Evolutionary conservation across 2,797 vertebrate genomes (phyloP).

Genomic region (Lagocephalus sceleratus): DNA sequence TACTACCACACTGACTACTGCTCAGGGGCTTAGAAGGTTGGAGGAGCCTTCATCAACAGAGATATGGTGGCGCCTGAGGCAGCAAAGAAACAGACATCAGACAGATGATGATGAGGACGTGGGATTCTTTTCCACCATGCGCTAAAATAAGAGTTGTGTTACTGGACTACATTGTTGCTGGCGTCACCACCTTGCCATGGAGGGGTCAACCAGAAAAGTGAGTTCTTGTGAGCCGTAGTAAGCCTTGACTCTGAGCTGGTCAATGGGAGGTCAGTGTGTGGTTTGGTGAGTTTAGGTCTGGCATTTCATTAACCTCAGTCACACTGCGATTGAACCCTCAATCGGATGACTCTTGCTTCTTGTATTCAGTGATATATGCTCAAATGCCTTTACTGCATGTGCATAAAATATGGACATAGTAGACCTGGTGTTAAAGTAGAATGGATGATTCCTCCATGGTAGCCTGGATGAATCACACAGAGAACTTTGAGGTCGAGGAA

Average conservation of each 20-base stretch:
- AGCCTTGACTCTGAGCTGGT: conserved; percentile 1
- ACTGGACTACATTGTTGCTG: conserved; percentile 27
- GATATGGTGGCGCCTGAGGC: conserved; percentile 41
- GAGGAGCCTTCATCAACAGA: conserved; percentile 27
- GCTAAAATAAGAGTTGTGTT: conserved; percentile 22
- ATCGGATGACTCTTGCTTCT: background rate
- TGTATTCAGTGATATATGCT: conserved; percentile 1
- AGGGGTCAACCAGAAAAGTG: conserved; percentile 68
- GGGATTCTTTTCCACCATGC: conserved; percentile 41
- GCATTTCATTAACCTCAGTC: conserved; percentile 20
- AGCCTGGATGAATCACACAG: too few relatives aligned
- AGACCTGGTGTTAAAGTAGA: too few relatives aligned
- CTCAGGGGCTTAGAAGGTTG: conserved; percentile 28
- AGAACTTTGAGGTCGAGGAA: too few relatives aligned
- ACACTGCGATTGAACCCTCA: background rate
- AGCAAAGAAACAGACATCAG: conserved; percentile 38
- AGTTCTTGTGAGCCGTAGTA: conserved; percentile 40
- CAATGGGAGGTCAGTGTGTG: conserved; percentile 21
- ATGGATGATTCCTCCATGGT: too few relatives aligned
- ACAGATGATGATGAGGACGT: conserved; percentile 39
- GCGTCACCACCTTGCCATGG: conserved; percentile 54
- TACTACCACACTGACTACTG: conserved; percentile 58
- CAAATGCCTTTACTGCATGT: too few relatives aligned
- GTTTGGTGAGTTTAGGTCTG: conserved; percentile 34
- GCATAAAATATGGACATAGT: too few relatives aligned